Conservation (phyloP, 2,888 invertebrate species). For the Protodeltote pygarga region DNA sequence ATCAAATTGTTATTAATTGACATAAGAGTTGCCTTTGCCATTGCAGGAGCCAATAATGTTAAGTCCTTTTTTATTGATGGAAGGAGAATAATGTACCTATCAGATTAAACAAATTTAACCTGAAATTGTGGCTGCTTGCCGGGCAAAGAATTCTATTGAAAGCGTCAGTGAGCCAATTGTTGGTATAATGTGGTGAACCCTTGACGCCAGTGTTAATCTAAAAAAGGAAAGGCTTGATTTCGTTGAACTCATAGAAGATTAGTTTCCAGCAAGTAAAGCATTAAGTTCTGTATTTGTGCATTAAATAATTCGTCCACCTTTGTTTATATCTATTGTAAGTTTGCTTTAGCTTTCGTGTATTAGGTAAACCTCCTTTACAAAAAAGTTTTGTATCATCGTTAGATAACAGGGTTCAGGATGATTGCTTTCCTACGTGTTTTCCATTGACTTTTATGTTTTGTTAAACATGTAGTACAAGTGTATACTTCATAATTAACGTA, state of each 20-base stretch:
- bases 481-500: constrained; percentile 11
- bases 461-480: not conserved
- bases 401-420: too few relatives aligned
- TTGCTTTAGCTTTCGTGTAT: too few relatives aligned
- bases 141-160: constrained; percentile 72
- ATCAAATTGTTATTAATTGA: too few relatives aligned
- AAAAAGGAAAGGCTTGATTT: constrained; percentile 35
- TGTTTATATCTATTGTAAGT: too few relatives aligned
- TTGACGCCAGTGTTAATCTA: too few relatives aligned
- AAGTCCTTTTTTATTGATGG: constrained; percentile 71
- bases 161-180: constrained; percentile 74
- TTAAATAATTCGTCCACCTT: constrained; percentile 2
- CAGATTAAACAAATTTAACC: constrained; percentile 77
- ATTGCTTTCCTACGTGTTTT: too few relatives aligned
- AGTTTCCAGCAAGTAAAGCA: too few relatives aligned
- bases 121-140: constrained; percentile 73
- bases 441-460: too few relatives aligned
- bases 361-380: too few relatives aligned
- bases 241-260: constrained; percentile 30
- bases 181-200: constrained; percentile 68
- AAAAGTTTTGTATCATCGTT: too few relatives aligned
- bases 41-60: constrained; percentile 47
- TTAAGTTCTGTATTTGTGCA: not conserved
- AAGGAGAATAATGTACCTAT: constrained; percentile 72
- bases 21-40: too few relatives aligned